Evolutionary conservation across 1,140 invertebrate genomes (phyloP).

Genomic region (Harpegnathos saltator): DNA sequence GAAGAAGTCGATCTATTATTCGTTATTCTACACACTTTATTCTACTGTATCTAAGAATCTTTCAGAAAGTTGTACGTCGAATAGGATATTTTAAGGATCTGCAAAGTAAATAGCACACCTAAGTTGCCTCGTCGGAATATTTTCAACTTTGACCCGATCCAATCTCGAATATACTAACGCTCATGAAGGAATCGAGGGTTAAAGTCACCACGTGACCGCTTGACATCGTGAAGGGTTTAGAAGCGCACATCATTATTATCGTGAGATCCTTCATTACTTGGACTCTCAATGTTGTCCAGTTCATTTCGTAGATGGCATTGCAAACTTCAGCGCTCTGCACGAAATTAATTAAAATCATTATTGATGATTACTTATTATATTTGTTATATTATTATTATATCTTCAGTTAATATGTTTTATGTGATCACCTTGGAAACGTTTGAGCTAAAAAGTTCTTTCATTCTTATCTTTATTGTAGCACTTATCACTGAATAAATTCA

Average conservation of each 20-base stretch:
- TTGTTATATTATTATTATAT: neutral
- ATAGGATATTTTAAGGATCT: conserved; percentile 75
- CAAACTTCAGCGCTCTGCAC: conserved; percentile 56
- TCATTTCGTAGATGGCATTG: conserved; percentile 71
- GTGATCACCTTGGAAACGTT: neutral
- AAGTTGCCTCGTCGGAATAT: neutral
- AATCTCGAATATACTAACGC: conserved; percentile 55
- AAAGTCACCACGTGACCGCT: conserved; percentile 64
- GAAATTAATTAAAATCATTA: neutral
- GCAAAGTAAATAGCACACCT: conserved; percentile 26
- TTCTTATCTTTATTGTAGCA: no score
- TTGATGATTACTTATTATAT: neutral
- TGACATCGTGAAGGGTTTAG: conserved; percentile 60
- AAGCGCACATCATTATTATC: conserved; percentile 66
- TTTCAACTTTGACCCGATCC: conserved; percentile 9
- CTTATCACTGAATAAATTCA: no score
- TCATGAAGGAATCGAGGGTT: conserved; percentile 67
- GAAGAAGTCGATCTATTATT: neutral
- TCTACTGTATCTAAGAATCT: conserved; percentile 16
- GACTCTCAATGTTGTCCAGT: conserved; percentile 64
- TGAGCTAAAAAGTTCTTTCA: neutral
- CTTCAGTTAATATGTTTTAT: neutral
- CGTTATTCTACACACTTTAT: neutral
- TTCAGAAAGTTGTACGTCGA: conserved; percentile 74
- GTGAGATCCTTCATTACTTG: conserved; percentile 63